A percentile compares a stretch with the other conserved stretches of the same genome.
Evolutionary conservation across 2,113 vertebrate species (phyloP).

Genomic region (Gymnocephalus cernua): DNA sequence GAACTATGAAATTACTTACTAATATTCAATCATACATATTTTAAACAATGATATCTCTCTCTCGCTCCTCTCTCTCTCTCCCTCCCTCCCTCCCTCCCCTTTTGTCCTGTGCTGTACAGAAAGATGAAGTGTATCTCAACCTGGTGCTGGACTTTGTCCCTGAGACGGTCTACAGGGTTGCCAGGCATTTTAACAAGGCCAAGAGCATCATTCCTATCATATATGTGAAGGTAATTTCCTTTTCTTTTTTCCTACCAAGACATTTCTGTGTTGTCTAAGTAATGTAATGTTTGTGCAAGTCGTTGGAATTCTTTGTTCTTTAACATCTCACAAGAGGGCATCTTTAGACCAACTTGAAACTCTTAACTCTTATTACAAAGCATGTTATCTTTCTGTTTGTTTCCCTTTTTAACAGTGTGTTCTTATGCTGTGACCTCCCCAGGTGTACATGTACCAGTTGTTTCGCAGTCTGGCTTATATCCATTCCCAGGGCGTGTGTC

Average conservation of each 20-base stretch:
- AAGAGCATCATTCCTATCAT: constrained; percentile 92
- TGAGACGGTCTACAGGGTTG: constrained; percentile 93
- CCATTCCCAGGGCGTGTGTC: constrained; percentile 95
- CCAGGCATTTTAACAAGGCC: constrained; percentile 94
- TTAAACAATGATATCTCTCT: neutral
- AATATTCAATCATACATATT: neutral
- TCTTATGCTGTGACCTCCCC: constrained; percentile 7
- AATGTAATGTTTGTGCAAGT: too few species aligned
- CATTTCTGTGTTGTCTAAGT: neutral
- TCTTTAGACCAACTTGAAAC: neutral
- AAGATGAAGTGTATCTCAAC: constrained; percentile 94
- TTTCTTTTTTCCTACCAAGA: neutral
- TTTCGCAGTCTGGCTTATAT: constrained; percentile 96
- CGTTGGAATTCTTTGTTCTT: neutral
- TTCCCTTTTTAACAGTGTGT: neutral
- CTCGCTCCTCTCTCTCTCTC: too few species aligned
- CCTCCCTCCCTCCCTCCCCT: too few species aligned
- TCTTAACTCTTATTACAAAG: neutral
- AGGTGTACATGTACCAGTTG: constrained; percentile 97
- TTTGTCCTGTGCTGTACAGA: constrained; percentile 74
- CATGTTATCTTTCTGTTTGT: neutral
- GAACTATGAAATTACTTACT: too few species aligned
- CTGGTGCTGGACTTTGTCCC: constrained; percentile 93
- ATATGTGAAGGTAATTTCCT: constrained; percentile 89
- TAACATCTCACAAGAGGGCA: neutral